Evolutionary conservation across 2,113 vertebrate species (phyloP).

Genomic region (Dendropsophus ebraccatus): DNA sequence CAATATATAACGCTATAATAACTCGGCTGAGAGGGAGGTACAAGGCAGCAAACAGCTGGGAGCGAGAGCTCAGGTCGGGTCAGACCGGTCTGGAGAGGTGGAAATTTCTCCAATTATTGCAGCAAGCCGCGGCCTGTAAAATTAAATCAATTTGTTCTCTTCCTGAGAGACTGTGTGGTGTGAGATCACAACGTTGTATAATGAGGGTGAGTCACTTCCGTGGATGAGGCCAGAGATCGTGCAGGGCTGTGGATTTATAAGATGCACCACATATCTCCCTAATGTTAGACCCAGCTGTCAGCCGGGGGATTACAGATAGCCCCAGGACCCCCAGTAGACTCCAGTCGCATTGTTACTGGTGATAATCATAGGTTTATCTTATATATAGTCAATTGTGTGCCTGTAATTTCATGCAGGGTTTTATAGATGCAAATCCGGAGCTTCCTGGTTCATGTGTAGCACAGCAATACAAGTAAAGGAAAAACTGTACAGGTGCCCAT

Average conservation of each 20-base stretch:
- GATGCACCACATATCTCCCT: background rate
- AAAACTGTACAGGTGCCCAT: too few species aligned
- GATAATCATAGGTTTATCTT: background rate
- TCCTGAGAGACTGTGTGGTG: constrained; percentile 65
- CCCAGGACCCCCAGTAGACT: background rate
- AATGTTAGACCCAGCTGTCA: background rate
- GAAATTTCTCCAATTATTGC: constrained; percentile 74
- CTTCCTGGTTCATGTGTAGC: too few species aligned
- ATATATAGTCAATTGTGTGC: background rate
- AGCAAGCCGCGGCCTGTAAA: constrained; percentile 73
- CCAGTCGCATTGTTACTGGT: background rate
- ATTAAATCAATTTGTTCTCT: constrained; percentile 74
- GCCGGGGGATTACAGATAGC: background rate
- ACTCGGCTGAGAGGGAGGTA: constrained; percentile 61
- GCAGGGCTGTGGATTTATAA: background rate
- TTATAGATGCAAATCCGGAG: too few species aligned
- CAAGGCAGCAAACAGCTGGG: constrained; percentile 72
- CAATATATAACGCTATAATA: too few species aligned
- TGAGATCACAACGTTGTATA: constrained; percentile 58
- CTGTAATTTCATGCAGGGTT: background rate
- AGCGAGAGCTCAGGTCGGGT: constrained; percentile 72
- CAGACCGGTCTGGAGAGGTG: constrained; percentile 73
- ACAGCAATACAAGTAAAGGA: too few species aligned
- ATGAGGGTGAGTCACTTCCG: constrained; percentile 28
- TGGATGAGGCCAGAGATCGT: background rate